Conservation (phyloP, 2,888 invertebrate species). For the Fragum fragum region DNA sequence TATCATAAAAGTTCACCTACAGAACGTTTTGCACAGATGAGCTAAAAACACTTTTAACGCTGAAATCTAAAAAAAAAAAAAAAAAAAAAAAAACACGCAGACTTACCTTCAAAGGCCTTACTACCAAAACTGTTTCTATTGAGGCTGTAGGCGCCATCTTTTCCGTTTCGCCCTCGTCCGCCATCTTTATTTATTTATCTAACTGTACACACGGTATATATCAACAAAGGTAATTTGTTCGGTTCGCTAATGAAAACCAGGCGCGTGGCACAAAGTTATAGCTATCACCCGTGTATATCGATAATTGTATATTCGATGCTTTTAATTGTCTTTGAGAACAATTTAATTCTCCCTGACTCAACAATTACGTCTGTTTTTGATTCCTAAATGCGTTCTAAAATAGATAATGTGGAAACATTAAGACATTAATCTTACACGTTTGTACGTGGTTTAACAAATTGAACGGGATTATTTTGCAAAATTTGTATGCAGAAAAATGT, state of each 20-base stretch:
- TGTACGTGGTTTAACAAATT: too few species aligned
- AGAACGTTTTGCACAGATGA: too few species aligned
- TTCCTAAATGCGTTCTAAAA: too few species aligned
- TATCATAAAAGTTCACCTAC: too few species aligned
- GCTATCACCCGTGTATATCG: background rate
- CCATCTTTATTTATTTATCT: background rate
- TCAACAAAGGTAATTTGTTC: background rate
- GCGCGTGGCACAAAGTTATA: background rate
- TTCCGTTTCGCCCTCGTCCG: slow-evolving; percentile 52
- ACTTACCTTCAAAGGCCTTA: slow-evolving; percentile 86
- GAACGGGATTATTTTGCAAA: too few species aligned
- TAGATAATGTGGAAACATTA: too few species aligned
- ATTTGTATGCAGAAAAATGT: too few species aligned
- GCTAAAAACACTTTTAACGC: too few species aligned
- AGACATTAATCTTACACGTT: too few species aligned
- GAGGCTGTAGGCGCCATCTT: slow-evolving; percentile 75
- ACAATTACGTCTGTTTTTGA: background rate
- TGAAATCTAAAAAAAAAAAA: background rate
- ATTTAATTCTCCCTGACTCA: background rate
- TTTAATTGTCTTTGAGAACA: background rate
- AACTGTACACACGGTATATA: background rate
- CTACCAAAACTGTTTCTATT: slow-evolving; percentile 85
- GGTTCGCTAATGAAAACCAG: background rate
- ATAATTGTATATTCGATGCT: background rate
- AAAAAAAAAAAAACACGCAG: background rate